These are phyloP conservation scores for Corythornis leucogaster DNA, from an alignment of 2,797 vertebrate genomes.

Conservation along the genomic window DNA sequence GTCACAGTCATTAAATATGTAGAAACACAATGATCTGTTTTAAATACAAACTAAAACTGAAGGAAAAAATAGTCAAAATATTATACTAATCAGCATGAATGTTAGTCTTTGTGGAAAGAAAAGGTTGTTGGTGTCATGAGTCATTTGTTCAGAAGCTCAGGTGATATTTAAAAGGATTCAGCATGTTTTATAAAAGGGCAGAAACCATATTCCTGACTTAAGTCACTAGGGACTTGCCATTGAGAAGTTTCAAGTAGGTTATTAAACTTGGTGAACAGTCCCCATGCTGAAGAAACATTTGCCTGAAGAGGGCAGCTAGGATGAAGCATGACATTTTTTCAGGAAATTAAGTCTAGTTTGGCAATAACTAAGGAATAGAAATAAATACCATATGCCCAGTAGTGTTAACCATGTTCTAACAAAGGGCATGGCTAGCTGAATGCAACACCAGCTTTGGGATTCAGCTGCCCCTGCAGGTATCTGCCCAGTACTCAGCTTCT, in stretches of 20 bases:
- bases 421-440: neutral
- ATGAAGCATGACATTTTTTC: neutral
- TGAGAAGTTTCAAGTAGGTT: neutral
- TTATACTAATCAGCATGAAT: neutral
- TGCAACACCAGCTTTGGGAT: neutral
- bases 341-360: neutral
- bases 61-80: neutral
- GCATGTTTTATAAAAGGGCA: neutral
- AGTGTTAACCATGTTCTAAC: neutral
- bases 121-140: neutral
- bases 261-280: neutral
- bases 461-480: neutral
- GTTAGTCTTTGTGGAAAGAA: neutral
- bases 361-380: neutral
- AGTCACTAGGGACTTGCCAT: neutral
- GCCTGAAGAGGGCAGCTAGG: neutral
- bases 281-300: neutral
- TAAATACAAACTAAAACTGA: neutral
- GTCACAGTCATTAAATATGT: slow-evolving; percentile 27
- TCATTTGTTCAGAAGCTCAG: slow-evolving; percentile 4
- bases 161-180: neutral
- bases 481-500: neutral
- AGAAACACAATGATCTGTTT: slow-evolving; percentile 19
- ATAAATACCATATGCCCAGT: neutral
- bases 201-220: neutral